Evolutionary conservation across 2,797 vertebrate species (phyloP).

Genomic region (Pantherophis alleghaniensis): DNA sequence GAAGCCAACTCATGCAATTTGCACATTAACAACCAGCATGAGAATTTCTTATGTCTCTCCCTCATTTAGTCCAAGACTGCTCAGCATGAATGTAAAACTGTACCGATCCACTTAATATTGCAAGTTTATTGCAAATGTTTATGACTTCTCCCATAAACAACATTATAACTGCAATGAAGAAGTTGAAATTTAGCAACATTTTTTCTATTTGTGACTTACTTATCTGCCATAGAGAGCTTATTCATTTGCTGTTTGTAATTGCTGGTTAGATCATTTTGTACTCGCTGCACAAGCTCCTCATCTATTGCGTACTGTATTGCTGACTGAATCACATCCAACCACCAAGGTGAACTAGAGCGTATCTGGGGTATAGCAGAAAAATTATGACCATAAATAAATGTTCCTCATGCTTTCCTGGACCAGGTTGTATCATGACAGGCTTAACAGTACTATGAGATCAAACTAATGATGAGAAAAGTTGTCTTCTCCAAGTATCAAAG

Average conservation of each 20-base stretch:
- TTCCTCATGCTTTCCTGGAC: neutral
- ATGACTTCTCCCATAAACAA: neutral
- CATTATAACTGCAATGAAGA: neutral
- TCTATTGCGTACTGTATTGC: constrained; percentile 80
- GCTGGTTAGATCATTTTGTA: constrained; percentile 90
- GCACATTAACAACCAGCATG: neutral
- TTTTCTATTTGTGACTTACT: constrained; percentile 75
- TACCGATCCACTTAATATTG: neutral
- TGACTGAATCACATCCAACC: constrained; percentile 90
- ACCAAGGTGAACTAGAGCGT: constrained; percentile 88
- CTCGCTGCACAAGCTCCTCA: constrained; percentile 89
- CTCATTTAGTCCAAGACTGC: neutral
- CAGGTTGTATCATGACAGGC: neutral
- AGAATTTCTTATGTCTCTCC: neutral
- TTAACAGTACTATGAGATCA: neutral
- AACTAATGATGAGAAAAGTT: neutral
- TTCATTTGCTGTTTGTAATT: constrained; percentile 89
- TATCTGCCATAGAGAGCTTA: constrained; percentile 94
- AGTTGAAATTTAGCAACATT: neutral
- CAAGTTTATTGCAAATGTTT: neutral
- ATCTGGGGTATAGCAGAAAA: constrained; percentile 73
- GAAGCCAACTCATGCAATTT: neutral
- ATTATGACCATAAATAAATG: neutral
- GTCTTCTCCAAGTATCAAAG: neutral
- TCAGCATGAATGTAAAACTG: neutral